Conservation (phyloP, 1,140 invertebrate species). For the Varroa destructor region DNA sequence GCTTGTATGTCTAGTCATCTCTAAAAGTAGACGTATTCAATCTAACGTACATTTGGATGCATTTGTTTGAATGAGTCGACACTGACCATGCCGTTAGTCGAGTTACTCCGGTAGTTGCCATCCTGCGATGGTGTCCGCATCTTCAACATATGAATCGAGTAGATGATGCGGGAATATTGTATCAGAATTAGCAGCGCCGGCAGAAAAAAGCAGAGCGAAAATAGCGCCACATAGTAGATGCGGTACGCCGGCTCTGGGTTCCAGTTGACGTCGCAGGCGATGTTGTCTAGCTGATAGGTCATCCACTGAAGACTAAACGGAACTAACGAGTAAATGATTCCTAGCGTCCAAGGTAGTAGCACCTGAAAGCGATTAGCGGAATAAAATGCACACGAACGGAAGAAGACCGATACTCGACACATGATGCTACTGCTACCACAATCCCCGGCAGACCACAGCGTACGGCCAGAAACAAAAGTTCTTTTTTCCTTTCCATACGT, state of each 20-base stretch:
- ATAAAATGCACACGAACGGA: too few species aligned
- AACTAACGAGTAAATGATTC: conserved; percentile 24
- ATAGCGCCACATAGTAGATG: conserved; percentile 39
- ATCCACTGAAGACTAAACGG: conserved; percentile 25
- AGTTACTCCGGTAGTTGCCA: not conserved
- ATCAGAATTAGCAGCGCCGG: conserved; percentile 37
- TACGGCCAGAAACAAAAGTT: too few species aligned
- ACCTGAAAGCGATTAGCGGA: not conserved
- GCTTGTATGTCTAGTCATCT: too few species aligned
- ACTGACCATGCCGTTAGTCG: conserved; percentile 23
- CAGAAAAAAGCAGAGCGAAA: conserved; percentile 38
- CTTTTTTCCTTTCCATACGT: too few species aligned
- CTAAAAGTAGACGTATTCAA: too few species aligned
- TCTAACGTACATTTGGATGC: too few species aligned
- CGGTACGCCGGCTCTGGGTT: conserved; percentile 32
- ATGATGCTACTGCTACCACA: too few species aligned
- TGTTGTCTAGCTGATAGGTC: conserved; percentile 28
- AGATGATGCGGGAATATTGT: conserved; percentile 37
- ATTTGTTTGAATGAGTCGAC: not conserved
- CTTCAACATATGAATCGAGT: conserved; percentile 21
- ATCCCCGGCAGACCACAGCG: too few species aligned
- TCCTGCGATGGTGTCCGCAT: conserved; percentile 17
- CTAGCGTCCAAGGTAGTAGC: conserved; percentile 16
- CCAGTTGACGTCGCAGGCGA: conserved; percentile 40
- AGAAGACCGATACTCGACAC: too few species aligned